Conservation (phyloP, 1,140 invertebrate genomes). For the Temnothorax nylanderi region DNA sequence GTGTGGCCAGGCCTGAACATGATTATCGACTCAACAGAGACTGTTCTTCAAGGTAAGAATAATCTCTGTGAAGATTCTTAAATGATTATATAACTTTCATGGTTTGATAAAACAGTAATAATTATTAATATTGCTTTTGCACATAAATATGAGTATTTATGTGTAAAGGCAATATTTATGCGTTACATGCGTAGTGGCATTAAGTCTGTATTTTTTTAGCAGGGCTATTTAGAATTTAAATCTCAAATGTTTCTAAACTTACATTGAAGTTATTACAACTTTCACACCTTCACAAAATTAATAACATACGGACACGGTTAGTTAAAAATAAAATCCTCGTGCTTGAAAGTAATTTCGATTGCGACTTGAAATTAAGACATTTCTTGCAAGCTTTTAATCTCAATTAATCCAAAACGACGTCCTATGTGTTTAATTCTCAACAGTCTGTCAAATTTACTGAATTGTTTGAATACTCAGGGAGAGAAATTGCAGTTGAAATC, state of each 20-base stretch:
- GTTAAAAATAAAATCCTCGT: background rate
- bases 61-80: background rate
- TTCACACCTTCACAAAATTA: conserved; percentile 15
- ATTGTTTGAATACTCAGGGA: background rate
- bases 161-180: conserved; percentile 2
- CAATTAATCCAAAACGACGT: background rate
- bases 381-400: background rate
- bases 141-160: background rate
- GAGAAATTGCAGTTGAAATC: background rate
- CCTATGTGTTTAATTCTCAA: background rate
- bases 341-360: background rate
- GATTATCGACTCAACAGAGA: background rate
- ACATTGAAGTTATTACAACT: background rate
- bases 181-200: background rate
- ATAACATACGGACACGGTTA: background rate
- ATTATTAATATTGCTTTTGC: conserved; percentile 16
- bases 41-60: background rate
- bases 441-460: background rate
- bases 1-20: background rate
- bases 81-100: background rate
- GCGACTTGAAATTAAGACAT: conserved; percentile 1
- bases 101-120: background rate
- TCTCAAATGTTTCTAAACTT: background rate
- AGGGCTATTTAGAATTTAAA: background rate
- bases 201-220: background rate